These are phyloP conservation scores for Periphyllus acericola DNA, from an alignment of 2,888 invertebrate genomes.

Conservation along the genomic window DNA sequence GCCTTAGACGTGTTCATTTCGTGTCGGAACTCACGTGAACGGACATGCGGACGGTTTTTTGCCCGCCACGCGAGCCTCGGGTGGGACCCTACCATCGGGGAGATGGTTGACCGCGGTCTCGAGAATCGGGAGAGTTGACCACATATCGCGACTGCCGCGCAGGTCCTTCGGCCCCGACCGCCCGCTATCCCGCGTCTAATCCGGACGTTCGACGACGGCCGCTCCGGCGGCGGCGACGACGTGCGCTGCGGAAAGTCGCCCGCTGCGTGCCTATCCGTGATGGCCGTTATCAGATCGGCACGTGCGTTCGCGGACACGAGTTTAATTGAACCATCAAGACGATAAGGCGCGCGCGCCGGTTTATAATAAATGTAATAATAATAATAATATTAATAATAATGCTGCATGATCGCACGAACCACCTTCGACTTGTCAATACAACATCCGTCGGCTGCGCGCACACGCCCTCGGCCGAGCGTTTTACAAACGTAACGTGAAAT, in stretches of 20 bases:
- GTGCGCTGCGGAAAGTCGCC: conserved; percentile 52
- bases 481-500: too few species aligned
- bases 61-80: too few species aligned
- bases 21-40: too few species aligned
- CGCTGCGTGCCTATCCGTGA: conserved; percentile 41
- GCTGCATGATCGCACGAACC: background rate
- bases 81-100: too few species aligned
- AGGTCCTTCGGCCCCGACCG: background rate
- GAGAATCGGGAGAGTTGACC: too few species aligned
- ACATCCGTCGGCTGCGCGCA: background rate
- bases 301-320: conserved; percentile 18
- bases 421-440: background rate
- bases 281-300: conserved; percentile 38
- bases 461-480: too few species aligned
- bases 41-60: too few species aligned
- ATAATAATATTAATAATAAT: conserved; percentile 1
- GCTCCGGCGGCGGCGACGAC: background rate
- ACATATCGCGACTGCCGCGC: too few species aligned
- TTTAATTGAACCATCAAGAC: conserved; percentile 54
- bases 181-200: background rate
- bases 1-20: too few species aligned
- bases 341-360: background rate
- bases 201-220: background rate
- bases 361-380: background rate
- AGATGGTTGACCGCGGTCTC: too few species aligned